Conservation (phyloP, 2,888 invertebrate species). For the Odontothrips loti region DNA sequence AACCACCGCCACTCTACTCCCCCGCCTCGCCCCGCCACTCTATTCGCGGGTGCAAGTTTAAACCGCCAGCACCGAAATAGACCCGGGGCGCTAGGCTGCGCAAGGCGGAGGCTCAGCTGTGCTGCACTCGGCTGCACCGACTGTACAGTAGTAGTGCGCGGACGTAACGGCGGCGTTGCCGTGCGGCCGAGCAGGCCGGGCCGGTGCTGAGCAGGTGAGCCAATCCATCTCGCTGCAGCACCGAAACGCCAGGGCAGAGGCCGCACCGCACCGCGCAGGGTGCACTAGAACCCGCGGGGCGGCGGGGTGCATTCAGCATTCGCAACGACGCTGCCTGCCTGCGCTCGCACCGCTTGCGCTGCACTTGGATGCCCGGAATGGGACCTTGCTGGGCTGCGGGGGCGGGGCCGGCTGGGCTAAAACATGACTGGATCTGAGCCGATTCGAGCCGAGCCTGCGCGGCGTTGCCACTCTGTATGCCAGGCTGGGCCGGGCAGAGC, state of each 20-base stretch:
- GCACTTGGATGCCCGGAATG: background rate
- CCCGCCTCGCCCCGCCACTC: background rate
- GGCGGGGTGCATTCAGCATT: background rate
- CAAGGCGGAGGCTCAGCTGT: background rate
- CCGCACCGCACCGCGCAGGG: too few species aligned
- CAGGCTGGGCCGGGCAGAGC: background rate
- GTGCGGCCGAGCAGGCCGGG: background rate
- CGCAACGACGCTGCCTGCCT: background rate
- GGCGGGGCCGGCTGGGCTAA: conserved; percentile 8
- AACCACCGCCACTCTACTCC: background rate
- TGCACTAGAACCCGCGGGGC: background rate
- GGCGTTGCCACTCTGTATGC: background rate
- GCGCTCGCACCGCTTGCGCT: background rate
- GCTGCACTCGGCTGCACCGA: background rate
- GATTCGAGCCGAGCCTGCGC: background rate
- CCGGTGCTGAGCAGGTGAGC: too few species aligned
- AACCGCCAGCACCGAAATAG: background rate
- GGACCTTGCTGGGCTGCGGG: background rate
- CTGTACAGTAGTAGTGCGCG: background rate
- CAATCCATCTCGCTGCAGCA: too few species aligned
- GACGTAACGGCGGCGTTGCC: background rate
- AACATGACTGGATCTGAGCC: background rate
- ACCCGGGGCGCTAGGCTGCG: background rate
- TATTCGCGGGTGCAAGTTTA: background rate
- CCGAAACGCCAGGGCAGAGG: too few species aligned